Base-by-base conservation (phyloP, 2,113 vertebrate species). In the Bungarus multicinctus region DNA sequence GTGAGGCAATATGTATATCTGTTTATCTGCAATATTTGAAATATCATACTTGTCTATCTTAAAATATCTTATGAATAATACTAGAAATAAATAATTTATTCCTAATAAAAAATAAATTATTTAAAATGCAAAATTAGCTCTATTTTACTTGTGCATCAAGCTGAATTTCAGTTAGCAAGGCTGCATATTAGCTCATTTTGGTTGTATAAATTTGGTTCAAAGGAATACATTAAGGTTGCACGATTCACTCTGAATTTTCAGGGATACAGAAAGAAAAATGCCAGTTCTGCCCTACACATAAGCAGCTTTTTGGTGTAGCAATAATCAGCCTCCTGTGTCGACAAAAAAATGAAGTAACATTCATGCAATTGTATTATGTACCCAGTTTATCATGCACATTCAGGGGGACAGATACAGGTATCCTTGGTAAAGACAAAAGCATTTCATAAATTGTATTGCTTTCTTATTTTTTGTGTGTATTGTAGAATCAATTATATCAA, bases 401-500 rank as follows among this genome's bases (percentile, higher is more conserved):
- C 9, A 9, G 27, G 85, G 43, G 23, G 22, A 50, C 91, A 93
- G 89, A 45, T 47, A 81, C 90, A 30, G 7, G 1, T 25, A 18
- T 53, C 57, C 90, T 94, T 58, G 89, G 30, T 54, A 12, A 52
- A 87, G 20, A 85, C 55, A 54, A 90, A 93, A 85, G 8, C 30
- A 81, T 64, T 88, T 57, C 18, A 25, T 81, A 90, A 14, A 11
- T 34, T 34, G 2, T 81, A 54, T 92, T 89, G 45, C 34, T 27
- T 43, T 88, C 14, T 90, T 91, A 89, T 45, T 88, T 45, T 88
- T 23, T 16, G 1, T 5, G 0, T 81, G 23, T 94, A 74, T 74
- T 93, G 90, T 94, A 94, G 89, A 95, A 91, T 57, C 39, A 10
- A 85, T 53, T 34, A 50, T 7, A 12, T 57, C 85, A 54, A 30